Evolutionary conservation across 2,888 invertebrate species (phyloP).

Genomic region (Chamaedrilus cognettii): DNA sequence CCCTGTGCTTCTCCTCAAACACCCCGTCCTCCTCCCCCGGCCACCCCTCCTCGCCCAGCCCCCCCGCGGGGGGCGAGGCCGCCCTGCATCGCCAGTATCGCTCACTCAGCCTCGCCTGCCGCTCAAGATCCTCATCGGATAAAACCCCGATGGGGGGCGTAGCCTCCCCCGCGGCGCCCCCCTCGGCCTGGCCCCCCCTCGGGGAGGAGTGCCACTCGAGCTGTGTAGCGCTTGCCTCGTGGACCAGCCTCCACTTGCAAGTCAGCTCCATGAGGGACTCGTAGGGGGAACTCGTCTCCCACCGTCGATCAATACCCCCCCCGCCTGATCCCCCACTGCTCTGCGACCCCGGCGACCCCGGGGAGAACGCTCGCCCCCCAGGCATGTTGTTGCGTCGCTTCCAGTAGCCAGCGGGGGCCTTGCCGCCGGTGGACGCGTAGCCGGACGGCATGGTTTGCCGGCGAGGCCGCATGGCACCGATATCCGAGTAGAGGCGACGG

Average conservation of each 20-base stretch:
- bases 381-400: neutral
- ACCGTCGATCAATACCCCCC: neutral
- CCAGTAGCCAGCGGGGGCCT: neutral
- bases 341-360: neutral
- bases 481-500: too few species aligned
- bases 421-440: too few species aligned
- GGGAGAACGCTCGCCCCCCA: neutral
- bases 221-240: constrained; percentile 19
- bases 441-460: neutral
- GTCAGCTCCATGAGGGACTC: constrained; percentile 17
- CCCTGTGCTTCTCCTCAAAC: constrained; percentile 18
- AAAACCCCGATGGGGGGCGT: neutral
- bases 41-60: constrained; percentile 6
- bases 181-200: neutral
- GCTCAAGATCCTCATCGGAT: constrained; percentile 1
- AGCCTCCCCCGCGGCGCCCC: neutral
- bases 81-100: neutral
- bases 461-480: neutral
- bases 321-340: neutral
- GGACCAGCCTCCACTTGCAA: constrained; percentile 17
- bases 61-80: neutral
- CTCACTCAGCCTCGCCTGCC: neutral
- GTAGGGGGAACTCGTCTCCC: constrained; percentile 17
- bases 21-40: constrained; percentile 1
- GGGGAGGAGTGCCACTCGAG: neutral